Conservation (phyloP, 1,140 invertebrate genomes). For the Galleria mellonella region DNA sequence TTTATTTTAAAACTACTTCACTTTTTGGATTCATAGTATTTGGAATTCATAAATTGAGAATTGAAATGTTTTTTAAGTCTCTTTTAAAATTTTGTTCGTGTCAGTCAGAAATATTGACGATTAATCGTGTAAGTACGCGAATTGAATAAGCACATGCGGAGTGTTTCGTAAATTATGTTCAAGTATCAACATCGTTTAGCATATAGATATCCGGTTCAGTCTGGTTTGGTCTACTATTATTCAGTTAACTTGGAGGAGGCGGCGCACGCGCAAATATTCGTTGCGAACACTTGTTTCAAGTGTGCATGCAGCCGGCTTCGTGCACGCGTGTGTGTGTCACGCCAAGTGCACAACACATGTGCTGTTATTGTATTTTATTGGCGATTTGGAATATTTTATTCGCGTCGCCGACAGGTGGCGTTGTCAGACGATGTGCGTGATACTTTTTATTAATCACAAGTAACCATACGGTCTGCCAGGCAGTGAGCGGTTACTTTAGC, state of each 20-base stretch:
- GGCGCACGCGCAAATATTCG: constrained; percentile 37
- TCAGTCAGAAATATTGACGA: too few species aligned
- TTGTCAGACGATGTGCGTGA: constrained; percentile 28
- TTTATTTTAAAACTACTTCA: too few species aligned
- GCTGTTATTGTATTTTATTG: constrained; percentile 21
- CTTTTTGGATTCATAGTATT: too few species aligned
- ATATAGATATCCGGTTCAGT: constrained; percentile 14
- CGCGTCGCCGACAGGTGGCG: constrained; percentile 48
- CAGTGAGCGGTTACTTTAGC: too few species aligned
- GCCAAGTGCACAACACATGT: constrained; percentile 1
- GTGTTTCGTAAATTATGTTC: too few species aligned
- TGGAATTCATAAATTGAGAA: too few species aligned
- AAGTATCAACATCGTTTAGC: not conserved
- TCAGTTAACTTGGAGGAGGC: constrained; percentile 30
- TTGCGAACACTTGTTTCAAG: constrained; percentile 9
- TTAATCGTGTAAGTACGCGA: too few species aligned
- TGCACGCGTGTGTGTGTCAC: not conserved
- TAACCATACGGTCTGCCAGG: too few species aligned
- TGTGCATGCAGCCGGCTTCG: not conserved
- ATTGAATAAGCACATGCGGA: too few species aligned
- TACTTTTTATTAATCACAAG: constrained; percentile 15
- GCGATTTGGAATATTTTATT: constrained; percentile 48
- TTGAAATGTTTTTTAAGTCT: too few species aligned
- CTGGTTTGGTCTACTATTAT: constrained; percentile 32
- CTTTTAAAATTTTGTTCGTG: too few species aligned